Conservation (phyloP, 2,888 invertebrate genomes). For the Macaria liturata region DNA sequence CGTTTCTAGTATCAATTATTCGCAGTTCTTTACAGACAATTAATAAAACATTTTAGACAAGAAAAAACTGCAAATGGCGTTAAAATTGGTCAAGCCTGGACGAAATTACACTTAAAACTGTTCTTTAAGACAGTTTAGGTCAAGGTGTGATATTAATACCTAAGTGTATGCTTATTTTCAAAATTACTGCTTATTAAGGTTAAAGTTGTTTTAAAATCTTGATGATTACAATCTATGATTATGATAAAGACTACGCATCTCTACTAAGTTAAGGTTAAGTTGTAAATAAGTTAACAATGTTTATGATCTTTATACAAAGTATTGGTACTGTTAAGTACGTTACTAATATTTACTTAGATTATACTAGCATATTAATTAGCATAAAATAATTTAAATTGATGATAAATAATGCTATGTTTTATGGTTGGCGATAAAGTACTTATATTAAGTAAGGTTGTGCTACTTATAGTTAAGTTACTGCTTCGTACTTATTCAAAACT, state of each 20-base stretch:
- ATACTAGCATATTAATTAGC: no score
- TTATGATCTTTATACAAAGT: constrained; percentile 1
- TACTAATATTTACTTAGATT: no score
- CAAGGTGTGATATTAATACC: constrained; percentile 17
- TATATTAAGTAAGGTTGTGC: no score
- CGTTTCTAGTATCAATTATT: no score
- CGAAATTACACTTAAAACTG: constrained; percentile 20
- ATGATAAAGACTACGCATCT: no score
- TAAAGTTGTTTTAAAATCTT: constrained; percentile 8
- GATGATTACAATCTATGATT: background rate
- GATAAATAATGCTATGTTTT: no score
- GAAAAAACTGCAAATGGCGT: constrained; percentile 29
- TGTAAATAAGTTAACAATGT: constrained; percentile 5
- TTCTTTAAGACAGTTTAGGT: constrained; percentile 23
- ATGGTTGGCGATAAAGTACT: no score
- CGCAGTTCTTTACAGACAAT: constrained; percentile 24
- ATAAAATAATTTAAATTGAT: no score
- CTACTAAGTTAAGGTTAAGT: background rate
- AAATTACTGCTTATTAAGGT: constrained; percentile 19
- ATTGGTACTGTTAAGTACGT: constrained; percentile 10
- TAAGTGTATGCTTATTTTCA: constrained; percentile 5
- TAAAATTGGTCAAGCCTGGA: constrained; percentile 29
- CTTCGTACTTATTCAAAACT: no score
- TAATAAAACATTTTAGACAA: constrained; percentile 27
- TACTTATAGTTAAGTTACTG: no score